Conservation (phyloP, 2,113 vertebrate genomes). For the Talpa occidentalis region DNA sequence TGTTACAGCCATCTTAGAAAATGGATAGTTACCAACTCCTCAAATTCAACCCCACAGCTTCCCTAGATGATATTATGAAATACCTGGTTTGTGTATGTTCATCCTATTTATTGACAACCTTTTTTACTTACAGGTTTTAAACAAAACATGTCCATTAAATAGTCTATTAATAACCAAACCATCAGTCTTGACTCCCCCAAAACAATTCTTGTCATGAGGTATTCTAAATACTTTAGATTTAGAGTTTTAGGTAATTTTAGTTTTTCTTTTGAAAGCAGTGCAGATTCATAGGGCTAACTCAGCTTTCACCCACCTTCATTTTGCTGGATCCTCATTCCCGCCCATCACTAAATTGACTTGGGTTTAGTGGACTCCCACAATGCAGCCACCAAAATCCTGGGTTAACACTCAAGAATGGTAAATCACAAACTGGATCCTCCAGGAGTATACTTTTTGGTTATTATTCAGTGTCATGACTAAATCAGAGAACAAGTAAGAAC, state of each 20-base stretch:
- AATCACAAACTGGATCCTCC: background rate
- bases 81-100: background rate
- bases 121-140: background rate
- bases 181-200: background rate
- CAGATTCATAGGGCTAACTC: no score
- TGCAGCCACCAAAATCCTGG: accelerated
- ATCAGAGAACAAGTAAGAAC: background rate
- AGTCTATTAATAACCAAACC: background rate
- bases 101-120: background rate
- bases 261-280: background rate
- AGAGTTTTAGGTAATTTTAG: background rate
- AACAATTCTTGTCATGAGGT: background rate
- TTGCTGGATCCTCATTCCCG: background rate
- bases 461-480: background rate
- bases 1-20: background rate
- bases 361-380: background rate
- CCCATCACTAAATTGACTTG: background rate
- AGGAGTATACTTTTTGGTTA: background rate
- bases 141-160: background rate
- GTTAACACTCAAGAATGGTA: no score
- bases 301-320: accelerated
- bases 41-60: background rate
- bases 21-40: background rate
- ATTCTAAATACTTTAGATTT: background rate
- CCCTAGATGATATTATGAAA: background rate